These are phyloP conservation scores for Anseranas semipalmata DNA, from an alignment of 2,113 vertebrate genomes.

Conservation along the genomic window DNA sequence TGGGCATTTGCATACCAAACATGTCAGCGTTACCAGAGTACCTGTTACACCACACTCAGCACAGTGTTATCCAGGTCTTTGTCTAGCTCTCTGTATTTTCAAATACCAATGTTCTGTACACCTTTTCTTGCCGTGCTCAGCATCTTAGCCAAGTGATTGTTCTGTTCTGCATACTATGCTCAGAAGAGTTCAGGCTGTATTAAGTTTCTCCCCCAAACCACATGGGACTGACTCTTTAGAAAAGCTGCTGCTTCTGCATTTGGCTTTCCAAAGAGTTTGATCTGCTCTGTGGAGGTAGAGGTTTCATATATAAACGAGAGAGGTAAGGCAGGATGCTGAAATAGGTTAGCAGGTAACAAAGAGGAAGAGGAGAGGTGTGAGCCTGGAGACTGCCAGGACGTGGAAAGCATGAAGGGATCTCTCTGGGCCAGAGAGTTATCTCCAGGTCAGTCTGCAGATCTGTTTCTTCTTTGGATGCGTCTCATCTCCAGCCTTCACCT, in stretches of 20 bases:
- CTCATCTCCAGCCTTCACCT: not conserved
- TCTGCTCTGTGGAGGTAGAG: not conserved
- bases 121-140: not conserved
- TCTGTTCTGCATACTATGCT: not conserved
- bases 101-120: not conserved
- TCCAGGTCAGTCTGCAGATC: not conserved
- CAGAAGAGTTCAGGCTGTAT: not conserved
- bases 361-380: not conserved
- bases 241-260: not conserved
- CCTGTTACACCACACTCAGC: slow-evolving; percentile 48
- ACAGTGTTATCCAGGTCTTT: slow-evolving; percentile 27
- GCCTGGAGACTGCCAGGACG: not conserved
- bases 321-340: not conserved
- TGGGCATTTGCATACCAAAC: slow-evolving; percentile 57
- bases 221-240: not conserved
- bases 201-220: not conserved
- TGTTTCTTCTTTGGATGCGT: not conserved
- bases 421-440: not conserved
- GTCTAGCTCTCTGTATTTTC: slow-evolving; percentile 3
- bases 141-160: not conserved
- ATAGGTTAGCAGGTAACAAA: not conserved
- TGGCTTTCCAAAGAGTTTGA: not conserved
- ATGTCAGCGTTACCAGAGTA: slow-evolving; percentile 52
- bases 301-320: not conserved
- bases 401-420: not conserved